These are phyloP conservation scores for Pogona vitticeps DNA, from an alignment of 2,113 vertebrate genomes.

Conservation along the genomic window DNA sequence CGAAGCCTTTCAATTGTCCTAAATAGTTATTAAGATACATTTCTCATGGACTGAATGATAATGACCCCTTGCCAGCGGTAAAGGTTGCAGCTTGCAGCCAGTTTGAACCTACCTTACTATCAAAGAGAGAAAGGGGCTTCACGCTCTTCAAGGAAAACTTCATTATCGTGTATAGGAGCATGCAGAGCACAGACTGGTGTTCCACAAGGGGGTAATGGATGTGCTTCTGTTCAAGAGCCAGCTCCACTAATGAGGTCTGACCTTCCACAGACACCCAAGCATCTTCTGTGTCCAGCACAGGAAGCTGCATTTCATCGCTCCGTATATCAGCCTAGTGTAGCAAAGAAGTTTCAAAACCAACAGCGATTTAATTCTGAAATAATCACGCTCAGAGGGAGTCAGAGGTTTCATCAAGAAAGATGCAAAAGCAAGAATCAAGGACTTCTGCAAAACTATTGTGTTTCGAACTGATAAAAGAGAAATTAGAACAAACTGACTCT, in stretches of 20 bases:
- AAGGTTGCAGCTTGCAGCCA: accelerated
- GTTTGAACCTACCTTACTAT: constrained; percentile 85
- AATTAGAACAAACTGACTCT: background rate
- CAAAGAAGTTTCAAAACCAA: background rate
- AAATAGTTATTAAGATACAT: too few relatives aligned
- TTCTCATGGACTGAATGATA: background rate
- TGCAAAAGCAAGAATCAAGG: background rate
- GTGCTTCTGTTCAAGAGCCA: constrained; percentile 91
- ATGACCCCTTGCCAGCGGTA: background rate
- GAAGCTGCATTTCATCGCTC: constrained; percentile 83
- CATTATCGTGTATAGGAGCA: constrained; percentile 83
- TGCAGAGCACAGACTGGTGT: constrained; percentile 90
- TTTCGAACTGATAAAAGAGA: accelerated
- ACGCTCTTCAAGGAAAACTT: constrained; percentile 83
- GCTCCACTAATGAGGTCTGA: constrained; percentile 88
- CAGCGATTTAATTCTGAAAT: accelerated
- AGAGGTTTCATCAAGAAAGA: background rate
- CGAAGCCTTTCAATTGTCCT: too few relatives aligned
- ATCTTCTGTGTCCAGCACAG: constrained; percentile 87
- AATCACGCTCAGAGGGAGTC: background rate
- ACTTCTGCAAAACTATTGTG: background rate
- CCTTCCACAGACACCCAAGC: constrained; percentile 87
- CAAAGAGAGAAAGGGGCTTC: constrained; percentile 92
- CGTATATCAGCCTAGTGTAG: constrained; percentile 83
- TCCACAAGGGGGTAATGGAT: constrained; percentile 93